A percentile compares a stretch with the other conserved stretches of the same genome.
These are phyloP conservation scores for Ips nitidus DNA, from an alignment of 1,140 invertebrate genomes.

Conservation along the genomic window DNA sequence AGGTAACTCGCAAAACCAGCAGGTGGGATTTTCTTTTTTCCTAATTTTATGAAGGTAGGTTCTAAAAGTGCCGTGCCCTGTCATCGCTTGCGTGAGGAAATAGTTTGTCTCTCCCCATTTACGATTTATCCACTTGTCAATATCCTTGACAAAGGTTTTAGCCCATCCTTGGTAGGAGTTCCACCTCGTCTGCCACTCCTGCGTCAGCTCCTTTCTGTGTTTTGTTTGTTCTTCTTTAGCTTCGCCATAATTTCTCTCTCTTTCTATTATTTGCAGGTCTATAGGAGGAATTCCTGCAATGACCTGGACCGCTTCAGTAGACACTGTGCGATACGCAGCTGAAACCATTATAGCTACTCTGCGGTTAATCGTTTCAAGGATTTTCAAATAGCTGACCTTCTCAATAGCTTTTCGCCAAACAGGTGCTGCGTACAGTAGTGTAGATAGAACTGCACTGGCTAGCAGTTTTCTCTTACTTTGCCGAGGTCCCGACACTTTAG, in stretches of 20 bases:
- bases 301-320: not conserved
- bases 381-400: not conserved
- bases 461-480: not conserved
- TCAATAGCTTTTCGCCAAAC: not conserved
- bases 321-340: not conserved
- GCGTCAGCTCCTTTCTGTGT: not conserved
- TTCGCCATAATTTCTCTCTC: too few relatives aligned
- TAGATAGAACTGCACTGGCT: not conserved
- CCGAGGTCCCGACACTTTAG: not conserved
- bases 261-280: too few relatives aligned
- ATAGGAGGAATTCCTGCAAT: not conserved
- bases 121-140: too few relatives aligned
- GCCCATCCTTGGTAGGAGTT: not conserved
- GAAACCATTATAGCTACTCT: not conserved
- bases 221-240: not conserved
- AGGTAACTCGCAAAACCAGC: not conserved
- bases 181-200: constrained; percentile 5
- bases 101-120: too few relatives aligned
- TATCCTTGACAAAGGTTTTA: not conserved
- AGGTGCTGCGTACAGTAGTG: not conserved
- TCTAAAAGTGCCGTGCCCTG: not conserved
- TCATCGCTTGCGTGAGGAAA: not conserved
- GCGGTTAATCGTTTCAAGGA: not conserved
- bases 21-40: not conserved
- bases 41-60: not conserved